Evolutionary conservation across 1,140 invertebrate genomes (phyloP).

Genomic region (Hyposmocoma kahamanoa): DNA sequence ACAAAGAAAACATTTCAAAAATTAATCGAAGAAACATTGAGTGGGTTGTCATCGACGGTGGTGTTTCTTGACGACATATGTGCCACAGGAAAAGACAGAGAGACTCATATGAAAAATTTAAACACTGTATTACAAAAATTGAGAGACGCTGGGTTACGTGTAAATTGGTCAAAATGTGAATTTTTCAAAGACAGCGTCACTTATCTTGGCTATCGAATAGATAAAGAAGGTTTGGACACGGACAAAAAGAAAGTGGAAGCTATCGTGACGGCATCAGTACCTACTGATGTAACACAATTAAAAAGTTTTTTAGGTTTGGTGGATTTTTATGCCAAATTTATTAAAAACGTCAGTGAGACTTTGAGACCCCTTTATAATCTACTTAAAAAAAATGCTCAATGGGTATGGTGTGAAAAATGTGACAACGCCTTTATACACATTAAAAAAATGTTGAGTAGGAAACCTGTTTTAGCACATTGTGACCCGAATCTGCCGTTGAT

Average conservation of each 20-base stretch:
- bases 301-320: conserved; percentile 3
- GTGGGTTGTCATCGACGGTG: conserved; percentile 11
- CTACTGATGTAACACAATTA: conserved; percentile 3
- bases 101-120: conserved; percentile 16
- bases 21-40: conserved; percentile 22
- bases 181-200: conserved; percentile 34
- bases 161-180: conserved; percentile 19
- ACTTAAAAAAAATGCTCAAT: conserved; percentile 9
- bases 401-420: not conserved
- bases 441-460: conserved; percentile 4
- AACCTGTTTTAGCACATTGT: conserved; percentile 30
- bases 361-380: conserved; percentile 10
- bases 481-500: conserved; percentile 40
- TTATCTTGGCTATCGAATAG: conserved; percentile 43
- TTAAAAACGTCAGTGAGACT: conserved; percentile 2
- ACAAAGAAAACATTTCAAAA: conserved; percentile 38
- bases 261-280: conserved; percentile 1
- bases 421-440: conserved; percentile 2
- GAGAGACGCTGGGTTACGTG: conserved; percentile 11
- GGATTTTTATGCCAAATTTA: conserved; percentile 4
- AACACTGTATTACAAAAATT: conserved; percentile 13
- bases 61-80: conserved; percentile 26
- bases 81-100: conserved; percentile 15
- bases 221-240: conserved; percentile 27
- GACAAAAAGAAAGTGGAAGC: conserved; percentile 9